Evolutionary conservation across 2,888 invertebrate species (phyloP).

Genomic region (Cyclophora punctaria): DNA sequence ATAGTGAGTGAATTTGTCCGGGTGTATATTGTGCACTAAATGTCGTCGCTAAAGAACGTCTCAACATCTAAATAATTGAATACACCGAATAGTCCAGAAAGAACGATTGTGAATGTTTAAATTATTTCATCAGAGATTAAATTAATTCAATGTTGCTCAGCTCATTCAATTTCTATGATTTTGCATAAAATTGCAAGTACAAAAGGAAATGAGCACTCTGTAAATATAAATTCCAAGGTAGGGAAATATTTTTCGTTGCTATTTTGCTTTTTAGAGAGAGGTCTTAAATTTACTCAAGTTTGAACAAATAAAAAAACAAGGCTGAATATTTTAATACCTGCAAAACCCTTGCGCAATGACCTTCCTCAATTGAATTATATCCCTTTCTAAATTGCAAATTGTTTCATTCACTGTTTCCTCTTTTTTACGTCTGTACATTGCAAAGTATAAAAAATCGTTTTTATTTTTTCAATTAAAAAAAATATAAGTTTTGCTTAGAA

Average conservation of each 20-base stretch:
- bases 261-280: slow-evolving; percentile 2
- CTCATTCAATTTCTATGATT: neutral
- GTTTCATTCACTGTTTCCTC: slow-evolving; percentile 26
- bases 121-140: too few relatives aligned
- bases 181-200: slow-evolving; percentile 4
- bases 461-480: too few relatives aligned
- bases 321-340: slow-evolving; percentile 45
- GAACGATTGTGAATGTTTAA: too few relatives aligned
- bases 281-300: slow-evolving; percentile 22
- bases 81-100: too few relatives aligned
- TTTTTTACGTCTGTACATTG: neutral
- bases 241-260: neutral
- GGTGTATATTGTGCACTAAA: too few relatives aligned
- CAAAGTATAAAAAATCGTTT: too few relatives aligned
- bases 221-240: too few relatives aligned
- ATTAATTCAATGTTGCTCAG: neutral
- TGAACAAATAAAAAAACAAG: slow-evolving; percentile 34
- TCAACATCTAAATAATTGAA: too few relatives aligned
- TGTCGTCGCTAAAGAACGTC: too few relatives aligned
- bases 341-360: slow-evolving; percentile 29
- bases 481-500: too few relatives aligned
- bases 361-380: slow-evolving; percentile 42
- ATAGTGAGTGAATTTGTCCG: too few relatives aligned
- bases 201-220: too few relatives aligned
- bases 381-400: slow-evolving; percentile 45